phyloP scores from a whole-genome alignment of 2,113 vertebrate genomes.

The Megaceryle torquata region DNA sequence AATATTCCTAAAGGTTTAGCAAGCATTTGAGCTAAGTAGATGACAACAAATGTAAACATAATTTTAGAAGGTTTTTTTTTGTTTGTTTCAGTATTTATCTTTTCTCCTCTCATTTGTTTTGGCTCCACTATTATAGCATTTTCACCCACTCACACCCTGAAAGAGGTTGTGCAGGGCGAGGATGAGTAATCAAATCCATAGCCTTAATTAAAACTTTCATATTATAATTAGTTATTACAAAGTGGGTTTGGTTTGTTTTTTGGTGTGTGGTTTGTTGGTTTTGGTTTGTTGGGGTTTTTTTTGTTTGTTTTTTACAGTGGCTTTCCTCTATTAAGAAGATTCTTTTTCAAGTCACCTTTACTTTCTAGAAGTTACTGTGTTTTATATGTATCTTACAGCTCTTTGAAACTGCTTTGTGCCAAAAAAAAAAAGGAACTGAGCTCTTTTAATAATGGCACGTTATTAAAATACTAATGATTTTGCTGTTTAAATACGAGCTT shows the following conservation, averaged over 20 bases:
- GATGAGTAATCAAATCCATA: background rate
- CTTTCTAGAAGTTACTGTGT: background rate
- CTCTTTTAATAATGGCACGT: constrained; percentile 30
- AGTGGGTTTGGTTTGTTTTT: background rate
- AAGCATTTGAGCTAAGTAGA: background rate
- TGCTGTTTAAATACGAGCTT: constrained; percentile 30
- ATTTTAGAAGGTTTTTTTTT: background rate
- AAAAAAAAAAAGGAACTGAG: background rate
- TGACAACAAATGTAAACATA: background rate
- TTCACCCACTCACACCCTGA: background rate
- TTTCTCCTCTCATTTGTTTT: background rate
- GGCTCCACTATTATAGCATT: background rate
- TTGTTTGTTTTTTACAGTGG: too few relatives aligned
- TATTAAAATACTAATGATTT: constrained; percentile 56
- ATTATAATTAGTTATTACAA: background rate
- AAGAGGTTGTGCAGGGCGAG: background rate
- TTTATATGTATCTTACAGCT: background rate
- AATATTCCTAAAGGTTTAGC: background rate
- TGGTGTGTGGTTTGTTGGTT: background rate
- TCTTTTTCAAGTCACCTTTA: constrained; percentile 14
- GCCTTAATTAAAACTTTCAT: background rate
- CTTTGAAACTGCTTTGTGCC: constrained; percentile 30
- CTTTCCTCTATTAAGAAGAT: background rate
- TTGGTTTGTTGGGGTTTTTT: too few relatives aligned
- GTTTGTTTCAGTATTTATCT: background rate